These are phyloP conservation scores for Plecturocebus donacophilus DNA, from an alignment of 2,113 vertebrate species.

Conservation along the genomic window DNA sequence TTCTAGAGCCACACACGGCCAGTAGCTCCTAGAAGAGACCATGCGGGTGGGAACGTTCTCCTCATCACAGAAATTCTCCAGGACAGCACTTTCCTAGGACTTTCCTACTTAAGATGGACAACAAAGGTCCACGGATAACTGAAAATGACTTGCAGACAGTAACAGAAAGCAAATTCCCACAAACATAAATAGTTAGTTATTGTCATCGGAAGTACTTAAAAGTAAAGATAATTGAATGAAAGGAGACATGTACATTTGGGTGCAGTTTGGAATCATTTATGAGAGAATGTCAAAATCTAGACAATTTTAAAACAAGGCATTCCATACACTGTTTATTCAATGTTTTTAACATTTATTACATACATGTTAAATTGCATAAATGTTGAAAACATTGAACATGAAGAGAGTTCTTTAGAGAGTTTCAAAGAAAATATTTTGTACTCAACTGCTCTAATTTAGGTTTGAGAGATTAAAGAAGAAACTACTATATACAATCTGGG, in stretches of 20 bases:
- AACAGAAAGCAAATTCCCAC: not conserved
- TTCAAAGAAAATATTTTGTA: not conserved
- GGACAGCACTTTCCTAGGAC: not conserved
- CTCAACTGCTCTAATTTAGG: not conserved
- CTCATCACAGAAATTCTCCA: accelerated
- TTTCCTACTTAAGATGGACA: not conserved
- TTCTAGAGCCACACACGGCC: not conserved
- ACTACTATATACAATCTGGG: not conserved
- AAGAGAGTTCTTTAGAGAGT: not conserved
- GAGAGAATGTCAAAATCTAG: not conserved
- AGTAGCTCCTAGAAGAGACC: accelerated
- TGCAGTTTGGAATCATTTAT: not conserved
- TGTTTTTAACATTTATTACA: not conserved
- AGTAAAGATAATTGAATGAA: not conserved
- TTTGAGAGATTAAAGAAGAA: not conserved
- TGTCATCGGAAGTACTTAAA: not conserved
- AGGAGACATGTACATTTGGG: not conserved
- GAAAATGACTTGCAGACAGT: not conserved
- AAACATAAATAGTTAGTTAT: not conserved
- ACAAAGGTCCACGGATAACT: not conserved
- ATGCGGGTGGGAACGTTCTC: too few species aligned
- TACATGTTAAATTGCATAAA: too few species aligned
- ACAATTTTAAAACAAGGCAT: not conserved
- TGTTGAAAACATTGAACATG: too few species aligned
- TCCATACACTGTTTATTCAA: not conserved